Evolutionary conservation across 2,113 vertebrate genomes (phyloP).

Genomic region (Lanius ludovicianus): DNA sequence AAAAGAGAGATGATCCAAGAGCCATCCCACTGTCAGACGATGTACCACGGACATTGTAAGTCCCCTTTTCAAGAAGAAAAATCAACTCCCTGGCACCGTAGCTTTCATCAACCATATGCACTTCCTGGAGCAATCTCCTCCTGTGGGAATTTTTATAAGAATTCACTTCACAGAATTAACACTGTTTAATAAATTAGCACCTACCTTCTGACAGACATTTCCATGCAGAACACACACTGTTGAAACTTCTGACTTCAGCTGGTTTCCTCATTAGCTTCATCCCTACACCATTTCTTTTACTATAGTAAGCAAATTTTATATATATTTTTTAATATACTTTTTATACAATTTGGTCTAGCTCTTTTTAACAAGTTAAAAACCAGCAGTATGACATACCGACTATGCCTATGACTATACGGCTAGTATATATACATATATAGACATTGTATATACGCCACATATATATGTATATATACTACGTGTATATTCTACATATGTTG

Average conservation of each 20-base stretch:
- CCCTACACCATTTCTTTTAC: background rate
- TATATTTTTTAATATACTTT: background rate
- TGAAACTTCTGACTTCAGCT: background rate
- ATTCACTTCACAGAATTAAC: background rate
- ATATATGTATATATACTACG: rapidly evolving
- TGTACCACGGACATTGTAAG: slow-evolving; percentile 77
- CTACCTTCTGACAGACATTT: too few species aligned
- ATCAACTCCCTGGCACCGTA: background rate
- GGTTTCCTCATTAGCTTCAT: background rate
- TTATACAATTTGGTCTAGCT: too few species aligned
- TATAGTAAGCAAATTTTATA: rapidly evolving
- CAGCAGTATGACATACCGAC: rapidly evolving
- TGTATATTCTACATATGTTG: too few species aligned
- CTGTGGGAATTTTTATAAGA: background rate
- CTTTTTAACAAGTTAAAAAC: background rate
- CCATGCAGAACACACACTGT: rapidly evolving
- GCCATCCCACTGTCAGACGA: slow-evolving; percentile 71
- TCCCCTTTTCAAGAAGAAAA: background rate
- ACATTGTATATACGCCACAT: rapidly evolving
- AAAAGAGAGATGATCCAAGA: slow-evolving; percentile 83
- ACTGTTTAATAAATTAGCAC: background rate
- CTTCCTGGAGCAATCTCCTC: background rate
- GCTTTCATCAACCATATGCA: rapidly evolving
- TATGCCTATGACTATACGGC: rapidly evolving
- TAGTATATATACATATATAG: background rate